These are phyloP conservation scores for Chaetophractus vellerosus DNA, from an alignment of 2,797 vertebrate genomes.

Conservation along the genomic window DNA sequence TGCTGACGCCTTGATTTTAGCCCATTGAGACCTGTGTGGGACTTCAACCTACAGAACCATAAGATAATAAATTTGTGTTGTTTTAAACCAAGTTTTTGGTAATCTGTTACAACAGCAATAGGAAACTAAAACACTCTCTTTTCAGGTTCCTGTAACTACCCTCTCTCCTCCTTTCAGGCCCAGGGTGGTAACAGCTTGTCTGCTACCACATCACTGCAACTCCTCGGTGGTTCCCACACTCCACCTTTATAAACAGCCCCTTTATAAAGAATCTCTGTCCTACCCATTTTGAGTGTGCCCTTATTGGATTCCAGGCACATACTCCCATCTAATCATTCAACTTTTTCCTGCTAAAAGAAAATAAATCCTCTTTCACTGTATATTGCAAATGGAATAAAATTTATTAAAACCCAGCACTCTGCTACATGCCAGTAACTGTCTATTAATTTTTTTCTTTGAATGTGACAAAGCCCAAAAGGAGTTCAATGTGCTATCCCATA, in stretches of 20 bases:
- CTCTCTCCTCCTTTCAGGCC: not conserved
- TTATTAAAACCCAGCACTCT: not conserved
- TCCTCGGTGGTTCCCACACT: not conserved
- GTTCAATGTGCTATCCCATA: not conserved
- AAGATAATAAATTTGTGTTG: not conserved
- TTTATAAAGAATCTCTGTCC: not conserved
- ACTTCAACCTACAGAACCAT: not conserved
- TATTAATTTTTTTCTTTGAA: not conserved
- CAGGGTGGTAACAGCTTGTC: not conserved
- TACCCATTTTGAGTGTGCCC: not conserved
- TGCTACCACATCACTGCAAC: not conserved
- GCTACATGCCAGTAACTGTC: not conserved
- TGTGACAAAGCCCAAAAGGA: not conserved
- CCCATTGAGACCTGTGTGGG: not conserved
- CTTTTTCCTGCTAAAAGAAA: slow-evolving; percentile 17
- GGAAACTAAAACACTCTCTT: not conserved
- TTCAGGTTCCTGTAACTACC: not conserved
- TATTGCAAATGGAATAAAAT: slow-evolving; percentile 43
- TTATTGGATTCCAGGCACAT: not conserved
- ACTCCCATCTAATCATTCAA: too few species aligned
- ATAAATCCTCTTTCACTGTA: slow-evolving; percentile 19
- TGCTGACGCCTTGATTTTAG: not conserved
- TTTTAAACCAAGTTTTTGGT: not conserved
- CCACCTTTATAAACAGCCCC: not conserved
- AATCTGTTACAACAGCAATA: not conserved